A percentile compares a stretch with the other conserved stretches of the same genome.
phyloP scores from a whole-genome alignment of 2,113 vertebrate genomes.

The Lasiurus cinereus region DNA sequence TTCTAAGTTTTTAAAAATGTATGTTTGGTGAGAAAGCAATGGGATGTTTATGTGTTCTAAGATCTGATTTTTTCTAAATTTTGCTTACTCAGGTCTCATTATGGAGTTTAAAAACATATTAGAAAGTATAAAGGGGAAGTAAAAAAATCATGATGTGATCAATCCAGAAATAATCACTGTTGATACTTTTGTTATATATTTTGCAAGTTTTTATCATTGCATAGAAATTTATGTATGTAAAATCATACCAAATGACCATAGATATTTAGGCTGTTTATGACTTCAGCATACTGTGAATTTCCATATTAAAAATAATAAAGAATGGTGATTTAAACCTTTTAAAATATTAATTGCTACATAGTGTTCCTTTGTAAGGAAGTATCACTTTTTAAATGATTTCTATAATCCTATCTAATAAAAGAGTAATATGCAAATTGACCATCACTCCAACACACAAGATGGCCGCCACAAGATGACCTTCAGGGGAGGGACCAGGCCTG shows the following conservation, averaged over 20 bases:
- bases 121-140: background rate
- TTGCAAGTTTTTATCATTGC: background rate
- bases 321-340: background rate
- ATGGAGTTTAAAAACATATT: background rate
- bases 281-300: background rate
- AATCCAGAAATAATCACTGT: background rate
- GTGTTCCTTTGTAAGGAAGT: background rate
- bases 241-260: background rate
- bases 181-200: constrained; percentile 3
- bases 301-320: background rate
- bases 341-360: background rate
- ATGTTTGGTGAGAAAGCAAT: background rate
- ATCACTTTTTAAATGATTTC: background rate
- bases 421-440: too few relatives aligned
- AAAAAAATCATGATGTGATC: background rate
- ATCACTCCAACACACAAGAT: too few relatives aligned
- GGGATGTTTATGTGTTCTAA: background rate
- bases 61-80: background rate
- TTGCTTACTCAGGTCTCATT: background rate
- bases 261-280: background rate
- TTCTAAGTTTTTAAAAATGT: background rate
- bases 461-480: too few relatives aligned
- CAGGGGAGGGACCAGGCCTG: too few relatives aligned
- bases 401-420: background rate
- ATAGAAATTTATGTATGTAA: constrained; percentile 18